phyloP scores from a whole-genome alignment of 1,140 invertebrate genomes.

The Aleiodes sp. region DNA sequence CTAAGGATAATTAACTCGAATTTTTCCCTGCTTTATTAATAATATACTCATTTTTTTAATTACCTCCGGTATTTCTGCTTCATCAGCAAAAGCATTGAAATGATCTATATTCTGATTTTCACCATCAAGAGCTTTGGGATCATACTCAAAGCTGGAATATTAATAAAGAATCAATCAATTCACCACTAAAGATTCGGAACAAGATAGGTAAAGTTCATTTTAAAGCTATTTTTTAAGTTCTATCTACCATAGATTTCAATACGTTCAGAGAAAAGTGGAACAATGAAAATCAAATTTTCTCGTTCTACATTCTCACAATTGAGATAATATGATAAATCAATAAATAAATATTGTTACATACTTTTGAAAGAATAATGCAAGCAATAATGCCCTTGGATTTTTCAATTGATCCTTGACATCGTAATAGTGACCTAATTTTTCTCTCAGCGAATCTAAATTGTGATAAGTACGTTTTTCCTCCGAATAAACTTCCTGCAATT shows the following conservation, averaged over 20 bases:
- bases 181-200: no score
- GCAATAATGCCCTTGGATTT: constrained; percentile 62
- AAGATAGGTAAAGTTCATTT: no score
- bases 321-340: neutral
- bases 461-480: constrained; percentile 64
- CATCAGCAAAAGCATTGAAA: constrained; percentile 62
- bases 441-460: constrained; percentile 62
- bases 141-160: constrained; percentile 64
- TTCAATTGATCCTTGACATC: constrained; percentile 63
- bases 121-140: constrained; percentile 63
- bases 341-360: constrained; percentile 45
- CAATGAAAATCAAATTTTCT: no score
- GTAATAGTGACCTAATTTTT: constrained; percentile 65
- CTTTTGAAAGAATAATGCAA: constrained; percentile 70
- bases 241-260: no score
- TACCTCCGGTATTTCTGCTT: constrained; percentile 59
- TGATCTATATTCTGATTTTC: constrained; percentile 64
- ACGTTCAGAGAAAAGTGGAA: no score
- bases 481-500: constrained; percentile 56
- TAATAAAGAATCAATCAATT: neutral
- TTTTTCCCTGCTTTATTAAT: no score
- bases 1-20: no score
- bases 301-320: no score
- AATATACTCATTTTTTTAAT: no score
- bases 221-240: no score